Evolutionary conservation across 2,113 vertebrate species (phyloP), one percentile per base, ranked within the genome.

Genomic region (Neolamprologus toae): DNA sequence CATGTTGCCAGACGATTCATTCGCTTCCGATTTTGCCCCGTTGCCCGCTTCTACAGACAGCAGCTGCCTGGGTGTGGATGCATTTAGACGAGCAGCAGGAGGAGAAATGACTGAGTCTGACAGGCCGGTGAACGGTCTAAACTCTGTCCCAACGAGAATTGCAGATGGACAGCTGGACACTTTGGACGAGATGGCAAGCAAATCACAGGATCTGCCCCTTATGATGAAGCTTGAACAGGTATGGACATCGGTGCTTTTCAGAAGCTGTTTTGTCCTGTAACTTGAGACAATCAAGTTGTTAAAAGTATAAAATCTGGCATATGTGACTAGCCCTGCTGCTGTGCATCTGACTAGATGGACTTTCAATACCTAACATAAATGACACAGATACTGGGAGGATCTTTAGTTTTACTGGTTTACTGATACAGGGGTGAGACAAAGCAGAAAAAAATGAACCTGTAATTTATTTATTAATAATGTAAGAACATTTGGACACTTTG

Each of bases 221-320:
- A 93, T 95, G 63, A 95, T 96, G 85, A 98, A 97, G 89, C 96
- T 99, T 5, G 97, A 98, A 79, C 97, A 99, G 97, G 98, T 98
- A 95, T 85, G 81, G 31, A 21, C 16, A 45, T 11, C 10, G 4
- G 7, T 51, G 45, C 17, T n/a, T 78, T 51, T 31, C 45, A 3
- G 71, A 66, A 13, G 2, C 33, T 13, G 19, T 66, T 37, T 12
- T 66, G 10, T 37, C 33, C 7, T 66, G 61, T 66, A 66, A 66
- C 33, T 37, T 66, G 19, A 66, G 33, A 78, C 42, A 49, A 31
- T 78, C 6, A 31, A 49, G 9, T 49, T 49, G 7, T n/a, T 49
- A 49, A 78, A n/a, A 49, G 45, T 78, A 78, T 7, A 37, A 28
- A 49, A 47, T 31, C 10, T 54, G 14, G 42, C 51, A 53, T 45